Evolutionary conservation across 1,140 invertebrate genomes (phyloP).

Genomic region (Temnothorax nylanderi): DNA sequence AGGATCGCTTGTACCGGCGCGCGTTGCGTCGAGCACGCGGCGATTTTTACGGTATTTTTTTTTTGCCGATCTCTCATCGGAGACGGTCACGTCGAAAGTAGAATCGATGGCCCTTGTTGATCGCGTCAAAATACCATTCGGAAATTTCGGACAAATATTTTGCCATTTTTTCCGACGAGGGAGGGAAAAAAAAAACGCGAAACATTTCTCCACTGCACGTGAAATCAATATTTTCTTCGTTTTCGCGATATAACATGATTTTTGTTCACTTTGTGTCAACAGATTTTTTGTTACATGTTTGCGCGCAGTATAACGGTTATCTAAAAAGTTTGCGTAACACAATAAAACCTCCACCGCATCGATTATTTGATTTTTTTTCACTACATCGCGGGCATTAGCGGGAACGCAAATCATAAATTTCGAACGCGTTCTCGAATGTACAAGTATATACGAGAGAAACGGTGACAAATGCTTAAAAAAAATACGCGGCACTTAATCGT

Average conservation of each 20-base stretch:
- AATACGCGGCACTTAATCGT: conserved; percentile 28
- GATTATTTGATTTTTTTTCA: conserved; percentile 20
- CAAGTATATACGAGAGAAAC: background rate
- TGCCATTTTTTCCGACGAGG: conserved; percentile 29
- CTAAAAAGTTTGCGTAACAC: conserved; percentile 22
- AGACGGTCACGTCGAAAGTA: conserved; percentile 28
- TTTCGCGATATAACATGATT: conserved; percentile 33
- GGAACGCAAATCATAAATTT: background rate
- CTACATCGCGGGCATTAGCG: background rate
- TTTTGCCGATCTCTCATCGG: conserved; percentile 43
- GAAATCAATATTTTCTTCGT: conserved; percentile 50
- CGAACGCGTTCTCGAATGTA: background rate
- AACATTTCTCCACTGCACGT: conserved; percentile 24
- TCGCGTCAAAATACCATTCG: conserved; percentile 37
- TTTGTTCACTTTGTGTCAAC: conserved; percentile 54
- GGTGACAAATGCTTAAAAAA: conserved; percentile 10
- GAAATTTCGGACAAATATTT: conserved; percentile 55
- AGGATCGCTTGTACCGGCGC: conserved; percentile 13
- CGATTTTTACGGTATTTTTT: conserved; percentile 41
- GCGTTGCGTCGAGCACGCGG: background rate
- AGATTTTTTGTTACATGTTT: conserved; percentile 42
- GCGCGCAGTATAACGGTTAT: conserved; percentile 1
- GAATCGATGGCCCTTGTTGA: conserved; percentile 53
- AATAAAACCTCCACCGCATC: conserved; percentile 13
- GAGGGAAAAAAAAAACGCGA: background rate